Base-by-base conservation (phyloP, 1,140 invertebrate genomes). In the Teleopsis dalmanni region DNA sequence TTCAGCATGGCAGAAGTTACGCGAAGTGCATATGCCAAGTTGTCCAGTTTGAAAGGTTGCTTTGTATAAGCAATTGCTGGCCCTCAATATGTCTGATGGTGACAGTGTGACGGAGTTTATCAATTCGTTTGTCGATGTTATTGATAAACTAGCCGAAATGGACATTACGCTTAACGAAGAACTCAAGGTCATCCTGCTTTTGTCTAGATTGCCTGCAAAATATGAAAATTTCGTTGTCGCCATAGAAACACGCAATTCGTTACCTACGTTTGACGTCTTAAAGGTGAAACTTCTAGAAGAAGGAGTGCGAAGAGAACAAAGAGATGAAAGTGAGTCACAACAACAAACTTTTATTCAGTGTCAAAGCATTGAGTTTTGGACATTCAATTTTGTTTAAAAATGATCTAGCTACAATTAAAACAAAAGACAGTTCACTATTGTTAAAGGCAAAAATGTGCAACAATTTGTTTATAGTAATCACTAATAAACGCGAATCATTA, bases 181-280 rank as follows among this genome's bases (percentile, higher is more conserved):
- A 26, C 21, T 54, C 3, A 29, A 48, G 29, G 47, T 46, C 3
- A 54, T 54, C 14, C 44, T 54, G 21, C 31, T 49, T n/a, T 26
- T 53, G 22, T 49, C 51, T 10, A 53, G 47, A 23, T 49, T 49
- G 29, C 53, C 50, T 9, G 33, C 40, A 19, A 23, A 13, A 23
- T 55, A 33, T 31, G 50, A 48, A 46, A 55, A 45, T 26, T 55
- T 55, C 36, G 42, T 55, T 1, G 42, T 55, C 8, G 53, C 46
- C 11, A 54, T 54, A 8, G 49, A 51, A 21, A 36, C 53, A 19
- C 36, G 50, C 11, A 50, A 55, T 26, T 31, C 9, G 8, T 33
- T 52, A 13, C 53, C 53, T 2, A 21, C 41, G 33, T 46, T 50
- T 21, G 40, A 46, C 26, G 18, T 13, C 2, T 34, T 54, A 10